A percentile compares a stretch with the other conserved stretches of the same genome.
Conservation (phyloP, 2,113 vertebrate genomes). For the Colaptes auratus region DNA sequence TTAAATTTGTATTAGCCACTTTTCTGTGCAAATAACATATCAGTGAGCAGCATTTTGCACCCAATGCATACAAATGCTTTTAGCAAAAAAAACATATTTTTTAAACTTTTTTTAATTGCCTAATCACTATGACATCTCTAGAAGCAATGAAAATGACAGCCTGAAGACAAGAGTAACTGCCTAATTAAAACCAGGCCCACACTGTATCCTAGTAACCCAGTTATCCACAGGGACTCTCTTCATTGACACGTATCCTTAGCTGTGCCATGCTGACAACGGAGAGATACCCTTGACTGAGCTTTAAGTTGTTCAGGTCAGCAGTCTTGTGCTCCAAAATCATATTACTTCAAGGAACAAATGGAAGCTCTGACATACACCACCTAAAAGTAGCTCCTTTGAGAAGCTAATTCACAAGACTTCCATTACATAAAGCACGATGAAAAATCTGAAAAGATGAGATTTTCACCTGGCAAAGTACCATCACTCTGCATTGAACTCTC, state of each 20-base stretch:
- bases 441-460: neutral
- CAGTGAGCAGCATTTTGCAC: neutral
- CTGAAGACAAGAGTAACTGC: neutral
- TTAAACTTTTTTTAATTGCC: neutral
- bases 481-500: neutral
- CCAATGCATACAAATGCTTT: neutral
- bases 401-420: neutral
- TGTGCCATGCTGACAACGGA: neutral
- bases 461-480: neutral
- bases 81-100: neutral
- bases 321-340: neutral
- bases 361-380: neutral
- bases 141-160: neutral
- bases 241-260: constrained; percentile 37
- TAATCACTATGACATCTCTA: neutral
- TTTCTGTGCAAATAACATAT: neutral
- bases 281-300: neutral
- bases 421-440: neutral
- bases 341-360: neutral
- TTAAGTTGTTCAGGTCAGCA: constrained; percentile 32
- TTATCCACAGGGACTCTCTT: constrained; percentile 31
- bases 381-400: neutral
- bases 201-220: constrained; percentile 57
- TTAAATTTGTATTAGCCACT: neutral
- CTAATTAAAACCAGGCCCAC: constrained; percentile 41